Conservation (phyloP, 2,113 vertebrate species). For the Clupea harengus region DNA sequence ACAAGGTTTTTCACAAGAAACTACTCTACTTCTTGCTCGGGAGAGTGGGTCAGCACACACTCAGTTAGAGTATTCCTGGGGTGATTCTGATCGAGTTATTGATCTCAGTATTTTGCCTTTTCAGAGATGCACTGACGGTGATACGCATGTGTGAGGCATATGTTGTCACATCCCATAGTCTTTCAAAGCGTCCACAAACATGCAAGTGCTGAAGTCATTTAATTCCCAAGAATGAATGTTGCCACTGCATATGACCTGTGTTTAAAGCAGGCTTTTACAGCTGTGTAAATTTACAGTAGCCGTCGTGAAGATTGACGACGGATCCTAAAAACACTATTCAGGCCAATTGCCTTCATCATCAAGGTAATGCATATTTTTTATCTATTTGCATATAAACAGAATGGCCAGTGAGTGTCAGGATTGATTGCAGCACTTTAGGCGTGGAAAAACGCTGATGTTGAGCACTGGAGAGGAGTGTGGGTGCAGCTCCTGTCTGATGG, state of each 20-base stretch:
- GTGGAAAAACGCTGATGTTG: neutral
- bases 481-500: neutral
- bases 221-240: neutral
- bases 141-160: too few species aligned
- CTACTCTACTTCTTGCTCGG: too few species aligned
- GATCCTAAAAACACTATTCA: constrained; percentile 20
- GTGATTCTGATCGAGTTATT: too few species aligned
- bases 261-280: constrained; percentile 12
- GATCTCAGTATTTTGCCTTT: too few species aligned
- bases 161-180: too few species aligned
- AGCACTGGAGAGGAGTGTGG: neutral
- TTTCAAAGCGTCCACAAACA: neutral
- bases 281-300: constrained; percentile 1
- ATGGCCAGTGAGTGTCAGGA: neutral
- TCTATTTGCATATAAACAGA: constrained; percentile 24
- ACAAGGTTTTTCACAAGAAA: too few species aligned
- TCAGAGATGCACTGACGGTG: neutral
- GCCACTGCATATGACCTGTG: neutral
- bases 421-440: neutral
- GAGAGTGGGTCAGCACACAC: too few species aligned
- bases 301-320: constrained; percentile 12
- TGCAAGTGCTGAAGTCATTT: neutral
- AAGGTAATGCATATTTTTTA: constrained; percentile 25
- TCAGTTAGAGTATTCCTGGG: too few species aligned
- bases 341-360: constrained; percentile 23